Evolutionary conservation across 2,888 invertebrate species (phyloP).

Genomic region (Dolichopus griseipennis): DNA sequence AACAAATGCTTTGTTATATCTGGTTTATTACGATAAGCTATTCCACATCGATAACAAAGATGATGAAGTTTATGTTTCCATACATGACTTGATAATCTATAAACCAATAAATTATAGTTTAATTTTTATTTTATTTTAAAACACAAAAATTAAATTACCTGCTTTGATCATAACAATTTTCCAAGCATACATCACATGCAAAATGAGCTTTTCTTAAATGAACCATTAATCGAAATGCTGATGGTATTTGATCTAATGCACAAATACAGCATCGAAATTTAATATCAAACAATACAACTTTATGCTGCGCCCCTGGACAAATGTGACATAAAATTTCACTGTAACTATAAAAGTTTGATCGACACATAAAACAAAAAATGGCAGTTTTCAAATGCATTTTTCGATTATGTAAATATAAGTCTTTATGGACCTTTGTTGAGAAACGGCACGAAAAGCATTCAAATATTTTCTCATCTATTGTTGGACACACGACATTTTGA

Average conservation of each 20-base stretch:
- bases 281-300: slow-evolving; percentile 45
- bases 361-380: slow-evolving; percentile 77
- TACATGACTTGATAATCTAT: slow-evolving; percentile 70
- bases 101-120: too few species aligned
- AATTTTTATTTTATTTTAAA: background rate
- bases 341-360: slow-evolving; percentile 76
- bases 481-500: slow-evolving; percentile 34
- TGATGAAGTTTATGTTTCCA: slow-evolving; percentile 87
- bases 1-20: slow-evolving; percentile 84
- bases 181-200: slow-evolving; percentile 79
- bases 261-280: slow-evolving; percentile 78
- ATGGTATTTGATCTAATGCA: slow-evolving; percentile 65
- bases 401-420: slow-evolving; percentile 75
- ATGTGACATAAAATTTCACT: slow-evolving; percentile 80
- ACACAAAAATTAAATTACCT: slow-evolving; percentile 21
- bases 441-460: slow-evolving; percentile 83
- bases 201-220: slow-evolving; percentile 76
- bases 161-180: slow-evolving; percentile 65
- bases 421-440: slow-evolving; percentile 68
- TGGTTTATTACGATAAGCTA: slow-evolving; percentile 77
- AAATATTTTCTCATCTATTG: slow-evolving; percentile 55
- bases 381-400: slow-evolving; percentile 80
- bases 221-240: slow-evolving; percentile 80
- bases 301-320: slow-evolving; percentile 63
- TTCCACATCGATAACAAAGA: slow-evolving; percentile 78